phyloP scores from a whole-genome alignment of 1,140 invertebrate species.

The Pseudomyrmex flavicornis region DNA sequence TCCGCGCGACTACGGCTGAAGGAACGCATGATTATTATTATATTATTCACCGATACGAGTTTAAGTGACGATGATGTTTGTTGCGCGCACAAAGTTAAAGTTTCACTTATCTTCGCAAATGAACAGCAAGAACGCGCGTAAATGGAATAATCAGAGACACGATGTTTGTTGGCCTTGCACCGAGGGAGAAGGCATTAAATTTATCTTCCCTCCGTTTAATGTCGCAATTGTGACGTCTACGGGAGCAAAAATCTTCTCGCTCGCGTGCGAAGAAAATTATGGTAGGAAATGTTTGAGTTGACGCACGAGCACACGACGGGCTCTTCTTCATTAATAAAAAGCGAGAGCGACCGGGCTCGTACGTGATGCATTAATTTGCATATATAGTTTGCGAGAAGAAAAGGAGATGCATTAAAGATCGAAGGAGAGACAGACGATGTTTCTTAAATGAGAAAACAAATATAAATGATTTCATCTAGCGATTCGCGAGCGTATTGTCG shows the following conservation, averaged over 20 bases:
- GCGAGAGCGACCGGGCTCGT: background rate
- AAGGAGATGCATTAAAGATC: background rate
- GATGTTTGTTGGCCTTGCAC: constrained; percentile 4
- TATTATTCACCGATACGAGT: background rate
- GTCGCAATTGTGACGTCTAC: background rate
- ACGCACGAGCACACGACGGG: background rate
- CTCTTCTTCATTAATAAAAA: constrained; percentile 4
- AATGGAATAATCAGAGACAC: background rate
- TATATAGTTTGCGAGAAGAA: background rate
- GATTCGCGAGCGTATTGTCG: too few species aligned
- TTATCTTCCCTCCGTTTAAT: constrained; percentile 19
- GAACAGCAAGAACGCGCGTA: background rate
- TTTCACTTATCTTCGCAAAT: background rate
- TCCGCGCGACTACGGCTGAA: background rate
- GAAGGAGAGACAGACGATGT: background rate
- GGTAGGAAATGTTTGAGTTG: background rate
- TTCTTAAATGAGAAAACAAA: background rate
- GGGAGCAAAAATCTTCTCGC: constrained; percentile 12
- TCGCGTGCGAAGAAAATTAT: background rate
- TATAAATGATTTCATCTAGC: background rate
- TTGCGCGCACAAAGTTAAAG: background rate
- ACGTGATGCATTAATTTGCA: constrained; percentile 12
- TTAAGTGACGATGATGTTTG: constrained; percentile 1
- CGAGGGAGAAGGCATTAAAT: constrained; percentile 2
- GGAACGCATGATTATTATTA: background rate